phyloP scores from a whole-genome alignment of 1,140 invertebrate species.

The Megathymus violae region DNA sequence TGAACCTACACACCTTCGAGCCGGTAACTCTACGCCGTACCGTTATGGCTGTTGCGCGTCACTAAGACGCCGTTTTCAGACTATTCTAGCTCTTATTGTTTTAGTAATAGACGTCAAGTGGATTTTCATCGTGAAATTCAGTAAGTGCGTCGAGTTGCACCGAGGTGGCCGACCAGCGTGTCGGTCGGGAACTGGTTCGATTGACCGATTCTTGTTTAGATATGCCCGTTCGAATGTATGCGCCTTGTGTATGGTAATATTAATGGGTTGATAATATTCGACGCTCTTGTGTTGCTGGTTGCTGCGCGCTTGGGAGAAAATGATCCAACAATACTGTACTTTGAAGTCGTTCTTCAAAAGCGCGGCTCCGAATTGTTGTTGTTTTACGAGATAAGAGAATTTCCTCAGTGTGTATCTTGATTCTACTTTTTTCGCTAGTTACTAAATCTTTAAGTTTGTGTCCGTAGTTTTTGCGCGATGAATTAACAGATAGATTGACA shows the following conservation, averaged over 20 bases:
- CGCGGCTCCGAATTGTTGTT: too few species aligned
- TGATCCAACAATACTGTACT: too few species aligned
- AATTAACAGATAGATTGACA: too few species aligned
- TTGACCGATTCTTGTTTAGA: slow-evolving; percentile 51
- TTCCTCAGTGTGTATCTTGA: too few species aligned
- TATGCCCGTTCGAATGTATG: slow-evolving; percentile 40
- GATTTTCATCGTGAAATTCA: not conserved
- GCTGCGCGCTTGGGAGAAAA: too few species aligned
- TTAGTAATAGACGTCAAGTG: not conserved
- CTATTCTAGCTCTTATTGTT: not conserved
- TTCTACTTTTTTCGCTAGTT: too few species aligned
- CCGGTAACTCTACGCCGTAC: slow-evolving; percentile 30
- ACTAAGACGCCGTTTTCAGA: not conserved
- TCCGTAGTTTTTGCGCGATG: too few species aligned
- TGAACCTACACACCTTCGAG: slow-evolving; percentile 31
- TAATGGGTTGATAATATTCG: slow-evolving; percentile 29
- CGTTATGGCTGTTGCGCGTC: slow-evolving; percentile 21
- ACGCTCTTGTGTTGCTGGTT: slow-evolving; percentile 3
- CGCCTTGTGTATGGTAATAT: slow-evolving; percentile 32
- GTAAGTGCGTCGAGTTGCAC: not conserved
- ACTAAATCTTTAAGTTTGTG: too few species aligned
- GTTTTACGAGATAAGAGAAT: too few species aligned
- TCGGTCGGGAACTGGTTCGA: slow-evolving; percentile 51
- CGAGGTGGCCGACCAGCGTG: slow-evolving; percentile 25
- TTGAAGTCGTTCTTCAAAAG: too few species aligned